Evolutionary conservation across 2,888 invertebrate genomes (phyloP).

Genomic region (Steinernema scapterisci): DNA sequence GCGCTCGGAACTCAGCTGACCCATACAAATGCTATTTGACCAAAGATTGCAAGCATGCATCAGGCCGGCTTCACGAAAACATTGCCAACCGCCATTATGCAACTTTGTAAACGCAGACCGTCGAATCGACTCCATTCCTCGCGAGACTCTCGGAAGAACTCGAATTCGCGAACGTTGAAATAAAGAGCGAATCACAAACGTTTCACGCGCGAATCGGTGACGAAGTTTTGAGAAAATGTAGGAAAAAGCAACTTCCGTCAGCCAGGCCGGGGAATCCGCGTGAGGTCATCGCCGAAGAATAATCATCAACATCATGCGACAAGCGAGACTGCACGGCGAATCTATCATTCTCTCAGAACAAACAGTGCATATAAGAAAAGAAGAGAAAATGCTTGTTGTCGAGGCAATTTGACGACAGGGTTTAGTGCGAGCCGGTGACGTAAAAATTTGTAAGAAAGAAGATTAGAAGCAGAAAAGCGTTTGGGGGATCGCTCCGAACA

Average conservation of each 20-base stretch:
- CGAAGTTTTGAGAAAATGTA: too few species aligned
- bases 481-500: not conserved
- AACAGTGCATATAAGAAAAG: conserved; percentile 19
- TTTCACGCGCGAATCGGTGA: too few species aligned
- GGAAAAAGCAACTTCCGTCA: too few species aligned
- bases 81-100: not conserved
- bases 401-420: conserved; percentile 29
- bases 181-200: too few species aligned
- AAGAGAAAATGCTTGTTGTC: not conserved
- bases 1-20: too few species aligned
- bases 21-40: too few species aligned
- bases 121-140: conserved; percentile 6
- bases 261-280: too few species aligned
- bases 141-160: conserved; percentile 5
- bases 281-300: too few species aligned
- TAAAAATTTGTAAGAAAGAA: conserved; percentile 15
- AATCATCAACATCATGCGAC: not conserved
- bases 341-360: not conserved
- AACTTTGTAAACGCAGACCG: conserved; percentile 1
- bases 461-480: not conserved
- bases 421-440: conserved; percentile 16
- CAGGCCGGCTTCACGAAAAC: not conserved
- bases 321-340: not conserved
- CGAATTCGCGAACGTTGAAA: not conserved
- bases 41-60: too few species aligned